These are phyloP conservation scores for Rhagoletis zephyria DNA, from an alignment of 1,140 invertebrate genomes.

Conservation along the genomic window DNA sequence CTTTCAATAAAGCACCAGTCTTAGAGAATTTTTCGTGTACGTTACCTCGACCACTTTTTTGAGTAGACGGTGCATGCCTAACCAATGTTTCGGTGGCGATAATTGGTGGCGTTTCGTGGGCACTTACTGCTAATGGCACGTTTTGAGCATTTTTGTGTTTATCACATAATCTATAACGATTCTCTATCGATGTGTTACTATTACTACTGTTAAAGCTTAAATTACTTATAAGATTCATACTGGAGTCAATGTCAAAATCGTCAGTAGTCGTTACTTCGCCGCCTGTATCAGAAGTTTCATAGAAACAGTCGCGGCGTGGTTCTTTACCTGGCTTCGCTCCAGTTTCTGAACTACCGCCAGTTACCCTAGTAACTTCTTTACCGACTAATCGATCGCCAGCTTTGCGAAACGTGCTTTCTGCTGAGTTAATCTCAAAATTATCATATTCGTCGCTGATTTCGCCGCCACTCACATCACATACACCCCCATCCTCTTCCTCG, in stretches of 20 bases:
- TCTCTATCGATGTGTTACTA: slow-evolving; percentile 64
- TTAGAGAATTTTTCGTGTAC: slow-evolving; percentile 58
- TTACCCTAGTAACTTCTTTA: background rate
- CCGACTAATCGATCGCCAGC: background rate
- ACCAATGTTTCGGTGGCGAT: slow-evolving; percentile 27
- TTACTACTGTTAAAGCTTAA: slow-evolving; percentile 73
- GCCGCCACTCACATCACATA: slow-evolving; percentile 71
- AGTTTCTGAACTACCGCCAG: slow-evolving; percentile 61
- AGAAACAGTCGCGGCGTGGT: slow-evolving; percentile 68
- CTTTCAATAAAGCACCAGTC: slow-evolving; percentile 66
- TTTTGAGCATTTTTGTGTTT: slow-evolving; percentile 57
- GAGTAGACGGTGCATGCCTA: slow-evolving; percentile 60
- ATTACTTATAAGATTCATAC: slow-evolving; percentile 71
- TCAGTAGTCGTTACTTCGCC: slow-evolving; percentile 68
- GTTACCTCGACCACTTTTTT: background rate
- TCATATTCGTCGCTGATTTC: slow-evolving; percentile 69
- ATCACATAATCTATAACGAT: slow-evolving; percentile 58
- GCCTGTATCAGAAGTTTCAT: slow-evolving; percentile 70
- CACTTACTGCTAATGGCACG: slow-evolving; percentile 39
- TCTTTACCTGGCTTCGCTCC: slow-evolving; percentile 58
- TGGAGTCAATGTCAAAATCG: slow-evolving; percentile 68
- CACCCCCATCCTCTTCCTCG: slow-evolving; percentile 66
- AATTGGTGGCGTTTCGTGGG: background rate
- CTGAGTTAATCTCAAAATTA: slow-evolving; percentile 64
- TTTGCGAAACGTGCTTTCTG: slow-evolving; percentile 57